Evolutionary conservation across 2,888 invertebrate genomes (phyloP), one percentile per base, ranked within the genome.

Genomic region (Adelphocoris suturalis): DNA sequence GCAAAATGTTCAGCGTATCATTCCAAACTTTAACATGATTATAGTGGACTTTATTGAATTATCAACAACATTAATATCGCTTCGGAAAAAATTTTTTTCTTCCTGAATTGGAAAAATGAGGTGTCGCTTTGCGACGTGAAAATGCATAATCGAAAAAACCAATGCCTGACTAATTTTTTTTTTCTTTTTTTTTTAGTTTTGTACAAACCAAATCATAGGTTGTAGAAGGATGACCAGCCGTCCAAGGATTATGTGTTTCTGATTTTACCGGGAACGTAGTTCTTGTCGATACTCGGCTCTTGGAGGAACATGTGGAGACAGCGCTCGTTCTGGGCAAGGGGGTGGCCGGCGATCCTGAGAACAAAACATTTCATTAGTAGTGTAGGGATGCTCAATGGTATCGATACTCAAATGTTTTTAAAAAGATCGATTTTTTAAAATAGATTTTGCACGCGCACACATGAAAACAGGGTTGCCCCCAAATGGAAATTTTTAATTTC

Each of bases 281-380:
- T 99, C 95, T 98, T 99, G 94, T 99, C 99, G 94, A 99, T 99
- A 93, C 96, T 96, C 85, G 97, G 97, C 93, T 99, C 99, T 94
- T 99, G 99, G 91, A 99, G 96, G 95, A 99, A 99, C 98, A 99
- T 99, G 94, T 99, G 99, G 93, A 99, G 96, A 94, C 99, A 99
- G 93, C 98, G 96, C 94, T 99, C 99, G 94, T 99, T 99, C 94
- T 99, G 99, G 90, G 99, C 99, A 93, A 99, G 94, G 3, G 99
- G 99, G 94, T 99, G 99, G 90, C 99, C 99, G 86, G 99, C 99
- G 93, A 99, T 98, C 95, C 97, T 97, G 94, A 90, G 94, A 94
- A 91, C 90, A 91, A 90, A 46, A 68, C 11, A 37, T 37, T 37
- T 4, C 2, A 37, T 37, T 37, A 37, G 37, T 7, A 37, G 37